Conservation (phyloP, 1,140 invertebrate species). For the Hestina assimilis region DNA sequence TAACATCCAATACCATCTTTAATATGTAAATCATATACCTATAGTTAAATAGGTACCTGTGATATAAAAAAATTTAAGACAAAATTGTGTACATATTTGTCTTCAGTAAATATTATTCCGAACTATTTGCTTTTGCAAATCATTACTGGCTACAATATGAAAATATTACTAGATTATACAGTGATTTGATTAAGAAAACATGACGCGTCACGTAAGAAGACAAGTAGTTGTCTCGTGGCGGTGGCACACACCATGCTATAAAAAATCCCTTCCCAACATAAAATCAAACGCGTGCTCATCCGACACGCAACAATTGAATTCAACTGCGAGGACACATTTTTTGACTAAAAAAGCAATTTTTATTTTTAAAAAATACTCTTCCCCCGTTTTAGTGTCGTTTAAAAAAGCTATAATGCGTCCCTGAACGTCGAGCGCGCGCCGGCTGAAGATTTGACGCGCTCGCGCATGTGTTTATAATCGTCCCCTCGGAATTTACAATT, state of each 20-base stretch:
- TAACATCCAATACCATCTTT: no score
- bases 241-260: slow-evolving; percentile 64
- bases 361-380: slow-evolving; percentile 74
- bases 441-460: slow-evolving; percentile 77
- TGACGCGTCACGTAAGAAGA: slow-evolving; percentile 19
- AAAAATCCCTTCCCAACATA: slow-evolving; percentile 71
- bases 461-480: slow-evolving; percentile 74
- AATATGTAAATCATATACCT: no score
- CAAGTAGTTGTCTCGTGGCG: slow-evolving; percentile 11
- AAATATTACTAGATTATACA: neutral
- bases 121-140: no score
- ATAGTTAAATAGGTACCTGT: no score
- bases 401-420: slow-evolving; percentile 72
- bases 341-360: slow-evolving; percentile 68
- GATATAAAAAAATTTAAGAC: no score
- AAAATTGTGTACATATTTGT: no score
- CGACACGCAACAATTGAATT: slow-evolving; percentile 75
- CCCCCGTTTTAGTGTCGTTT: slow-evolving; percentile 61
- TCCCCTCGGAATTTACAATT: slow-evolving; percentile 71
- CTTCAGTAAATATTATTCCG: no score
- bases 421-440: slow-evolving; percentile 59
- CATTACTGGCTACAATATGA: neutral
- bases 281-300: slow-evolving; percentile 74
- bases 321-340: slow-evolving; percentile 68
- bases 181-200: slow-evolving; percentile 5